These are phyloP conservation scores for Apamea sordens DNA, from an alignment of 2,888 invertebrate species.

Conservation along the genomic window DNA sequence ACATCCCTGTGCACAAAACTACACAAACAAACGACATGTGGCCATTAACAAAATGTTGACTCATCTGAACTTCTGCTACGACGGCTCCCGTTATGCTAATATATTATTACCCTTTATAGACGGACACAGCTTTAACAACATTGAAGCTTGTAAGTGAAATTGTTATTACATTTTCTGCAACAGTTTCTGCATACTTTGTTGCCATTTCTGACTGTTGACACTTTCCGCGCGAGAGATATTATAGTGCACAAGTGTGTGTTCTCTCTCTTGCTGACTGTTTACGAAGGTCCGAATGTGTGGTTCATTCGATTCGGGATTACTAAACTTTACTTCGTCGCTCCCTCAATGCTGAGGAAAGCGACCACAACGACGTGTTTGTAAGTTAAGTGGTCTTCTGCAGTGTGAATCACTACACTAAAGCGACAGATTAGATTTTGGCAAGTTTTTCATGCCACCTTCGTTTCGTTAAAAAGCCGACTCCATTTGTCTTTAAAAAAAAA, in stretches of 20 bases:
- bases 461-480: too few relatives aligned
- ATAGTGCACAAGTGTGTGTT: too few relatives aligned
- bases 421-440: not conserved
- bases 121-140: slow-evolving; percentile 4
- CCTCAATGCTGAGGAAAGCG: too few relatives aligned
- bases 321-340: too few relatives aligned
- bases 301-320: not conserved
- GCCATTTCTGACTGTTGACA: not conserved
- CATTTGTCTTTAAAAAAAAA: too few relatives aligned
- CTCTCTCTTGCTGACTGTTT: too few relatives aligned
- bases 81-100: slow-evolving; percentile 58
- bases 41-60: slow-evolving; percentile 59
- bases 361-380: too few relatives aligned
- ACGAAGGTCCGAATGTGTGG: not conserved
- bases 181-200: not conserved
- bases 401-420: not conserved
- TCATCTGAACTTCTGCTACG: slow-evolving; percentile 44
- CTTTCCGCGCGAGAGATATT: too few relatives aligned
- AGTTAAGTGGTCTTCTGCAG: too few relatives aligned
- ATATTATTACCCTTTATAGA: slow-evolving; percentile 41
- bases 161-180: not conserved
- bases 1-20: slow-evolving; percentile 47
- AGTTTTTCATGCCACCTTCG: not conserved
- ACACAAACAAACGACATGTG: slow-evolving; percentile 27
- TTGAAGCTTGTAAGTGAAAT: slow-evolving; percentile 1